These are phyloP conservation scores for Bombyx mori DNA, from an alignment of 1,140 invertebrate species.

Conservation along the genomic window ASM3026992v2 NC_085119.1:12262501-12263000, in stretches of 20 bases:
- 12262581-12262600: conserved; percentile 57
- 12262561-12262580: conserved; percentile 61
- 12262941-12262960: too few relatives aligned
- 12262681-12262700: conserved; percentile 17
- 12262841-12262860: too few relatives aligned
- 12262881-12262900: too few relatives aligned
- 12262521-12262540: too few relatives aligned
- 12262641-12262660: conserved; percentile 24
- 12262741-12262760: conserved; percentile 31
- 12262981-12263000: conserved; percentile 53
- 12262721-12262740: conserved; percentile 54
- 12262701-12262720: conserved; percentile 30
- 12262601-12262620: conserved; percentile 38
- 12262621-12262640: conserved; percentile 27
- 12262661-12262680: conserved; percentile 22
- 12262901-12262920: too few relatives aligned
- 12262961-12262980: conserved; percentile 1
- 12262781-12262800: conserved; percentile 24
- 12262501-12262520: conserved; percentile 23
- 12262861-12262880: too few relatives aligned
- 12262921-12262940: too few relatives aligned
- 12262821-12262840: too few relatives aligned
- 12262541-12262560: conserved; percentile 27
- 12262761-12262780: conserved; percentile 31
- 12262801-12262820: conserved; percentile 49